Percentiles rank a stretch among this genome's conserved stretches.
Conservation (phyloP, 2,888 invertebrate genomes). For the Tenthredo amoena region DNA sequence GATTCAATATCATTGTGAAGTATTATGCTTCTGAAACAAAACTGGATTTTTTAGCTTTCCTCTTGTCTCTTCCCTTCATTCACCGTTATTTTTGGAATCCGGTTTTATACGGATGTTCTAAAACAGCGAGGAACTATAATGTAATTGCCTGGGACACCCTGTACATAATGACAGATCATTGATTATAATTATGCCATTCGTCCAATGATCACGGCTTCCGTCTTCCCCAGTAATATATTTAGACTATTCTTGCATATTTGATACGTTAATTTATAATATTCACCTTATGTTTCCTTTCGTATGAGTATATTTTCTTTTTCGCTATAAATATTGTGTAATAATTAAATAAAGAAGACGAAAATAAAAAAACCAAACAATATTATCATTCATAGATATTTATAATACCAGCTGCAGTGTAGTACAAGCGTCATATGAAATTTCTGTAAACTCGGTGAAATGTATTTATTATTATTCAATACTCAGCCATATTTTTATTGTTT, state of each 20-base stretch:
- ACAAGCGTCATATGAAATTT: neutral
- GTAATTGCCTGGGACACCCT: neutral
- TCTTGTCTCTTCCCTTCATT: neutral
- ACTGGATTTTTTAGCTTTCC: neutral
- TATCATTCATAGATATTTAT: neutral
- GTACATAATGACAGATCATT: neutral
- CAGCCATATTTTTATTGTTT: neutral
- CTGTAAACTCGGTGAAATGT: neutral
- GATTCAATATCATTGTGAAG: no score
- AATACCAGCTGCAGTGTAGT: neutral
- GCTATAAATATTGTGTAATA: neutral
- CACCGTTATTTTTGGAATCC: neutral
- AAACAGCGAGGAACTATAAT: slow-evolving; percentile 17
- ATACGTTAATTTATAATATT: slow-evolving; percentile 7
- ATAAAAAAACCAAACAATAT: neutral
- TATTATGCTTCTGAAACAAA: no score
- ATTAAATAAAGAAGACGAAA: neutral
- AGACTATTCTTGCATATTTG: neutral
- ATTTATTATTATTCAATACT: slow-evolving; percentile 36
- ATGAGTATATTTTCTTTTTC: neutral
- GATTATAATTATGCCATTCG: slow-evolving; percentile 34
- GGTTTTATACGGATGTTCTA: neutral
- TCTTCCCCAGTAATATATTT: slow-evolving; percentile 22
- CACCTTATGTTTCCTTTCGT: neutral
- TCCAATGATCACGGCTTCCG: slow-evolving; percentile 30